A percentile compares a stretch with the other conserved stretches of the same genome.
Conservation (phyloP, 2,113 vertebrate species). For the Smithornis capensis region DNA sequence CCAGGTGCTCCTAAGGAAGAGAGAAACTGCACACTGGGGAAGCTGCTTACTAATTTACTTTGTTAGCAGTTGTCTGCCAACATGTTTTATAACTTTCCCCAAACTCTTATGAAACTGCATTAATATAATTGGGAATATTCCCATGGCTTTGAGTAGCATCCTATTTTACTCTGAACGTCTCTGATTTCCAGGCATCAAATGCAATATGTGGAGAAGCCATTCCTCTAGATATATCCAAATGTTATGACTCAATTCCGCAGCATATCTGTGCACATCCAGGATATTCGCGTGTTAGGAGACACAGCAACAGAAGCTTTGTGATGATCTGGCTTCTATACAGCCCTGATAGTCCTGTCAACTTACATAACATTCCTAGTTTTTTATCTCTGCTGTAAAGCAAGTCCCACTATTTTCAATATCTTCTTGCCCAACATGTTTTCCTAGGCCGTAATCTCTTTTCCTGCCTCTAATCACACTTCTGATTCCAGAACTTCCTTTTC, state of each 20-base stretch:
- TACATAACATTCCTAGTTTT: background rate
- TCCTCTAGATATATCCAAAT: background rate
- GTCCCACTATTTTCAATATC: background rate
- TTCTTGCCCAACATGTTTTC: background rate
- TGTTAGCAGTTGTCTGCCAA: constrained; percentile 30
- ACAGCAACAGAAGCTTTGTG: background rate
- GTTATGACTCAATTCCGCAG: background rate
- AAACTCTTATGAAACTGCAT: background rate
- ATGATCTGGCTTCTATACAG: background rate
- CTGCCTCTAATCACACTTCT: constrained; percentile 21
- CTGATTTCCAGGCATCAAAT: background rate
- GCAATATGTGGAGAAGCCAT: background rate
- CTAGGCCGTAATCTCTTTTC: constrained; percentile 15
- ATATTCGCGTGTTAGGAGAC: background rate
- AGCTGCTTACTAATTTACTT: constrained; percentile 29
- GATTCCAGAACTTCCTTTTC: constrained; percentile 20
- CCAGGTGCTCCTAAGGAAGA: constrained; percentile 34
- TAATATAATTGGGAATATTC: background rate
- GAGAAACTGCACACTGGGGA: background rate
- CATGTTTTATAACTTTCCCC: background rate
- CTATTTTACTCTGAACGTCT: background rate
- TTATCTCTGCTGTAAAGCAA: background rate
- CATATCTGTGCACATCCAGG: background rate
- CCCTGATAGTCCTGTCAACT: background rate
- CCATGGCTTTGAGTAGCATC: background rate